Evolutionary conservation across 2,888 invertebrate genomes (phyloP).

Genomic region (Eumerus sabulonum): DNA sequence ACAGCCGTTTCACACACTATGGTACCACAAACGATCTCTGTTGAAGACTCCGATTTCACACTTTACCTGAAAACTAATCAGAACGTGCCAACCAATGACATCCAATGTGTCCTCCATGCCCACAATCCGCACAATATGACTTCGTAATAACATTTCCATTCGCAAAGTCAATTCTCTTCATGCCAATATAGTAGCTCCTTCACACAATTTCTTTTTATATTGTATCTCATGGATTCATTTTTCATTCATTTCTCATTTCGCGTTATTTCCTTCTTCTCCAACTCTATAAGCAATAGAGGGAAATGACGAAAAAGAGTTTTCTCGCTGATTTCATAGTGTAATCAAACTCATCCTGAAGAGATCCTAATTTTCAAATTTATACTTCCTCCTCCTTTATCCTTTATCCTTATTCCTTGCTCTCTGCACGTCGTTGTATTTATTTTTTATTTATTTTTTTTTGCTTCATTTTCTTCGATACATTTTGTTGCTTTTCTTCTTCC

Average conservation of each 20-base stretch:
- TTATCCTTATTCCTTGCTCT: slow-evolving; percentile 2
- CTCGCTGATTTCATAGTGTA: slow-evolving; percentile 63
- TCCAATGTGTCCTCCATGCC: too few relatives aligned
- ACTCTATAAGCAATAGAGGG: neutral
- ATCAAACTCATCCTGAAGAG: slow-evolving; percentile 68
- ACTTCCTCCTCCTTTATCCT: slow-evolving; percentile 37
- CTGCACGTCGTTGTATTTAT: too few relatives aligned
- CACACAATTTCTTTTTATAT: slow-evolving; percentile 8
- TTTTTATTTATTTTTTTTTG: slow-evolving; percentile 3
- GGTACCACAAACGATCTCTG: too few relatives aligned
- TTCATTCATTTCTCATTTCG: slow-evolving; percentile 1
- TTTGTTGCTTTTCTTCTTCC: neutral
- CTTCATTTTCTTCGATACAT: slow-evolving; percentile 26
- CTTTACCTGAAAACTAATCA: too few relatives aligned
- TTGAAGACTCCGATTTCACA: too few relatives aligned
- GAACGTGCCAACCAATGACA: too few relatives aligned
- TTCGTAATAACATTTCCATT: slow-evolving; percentile 29
- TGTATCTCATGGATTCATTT: slow-evolving; percentile 14
- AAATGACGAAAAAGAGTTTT: slow-evolving; percentile 31
- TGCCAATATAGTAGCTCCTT: neutral
- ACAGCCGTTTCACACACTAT: too few relatives aligned
- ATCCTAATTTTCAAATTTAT: slow-evolving; percentile 65
- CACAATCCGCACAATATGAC: neutral
- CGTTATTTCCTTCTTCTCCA: slow-evolving; percentile 17
- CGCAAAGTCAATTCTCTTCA: slow-evolving; percentile 19